Evolutionary conservation across 2,797 vertebrate species (phyloP).

Genomic region (Phylloscopus collybita): DNA sequence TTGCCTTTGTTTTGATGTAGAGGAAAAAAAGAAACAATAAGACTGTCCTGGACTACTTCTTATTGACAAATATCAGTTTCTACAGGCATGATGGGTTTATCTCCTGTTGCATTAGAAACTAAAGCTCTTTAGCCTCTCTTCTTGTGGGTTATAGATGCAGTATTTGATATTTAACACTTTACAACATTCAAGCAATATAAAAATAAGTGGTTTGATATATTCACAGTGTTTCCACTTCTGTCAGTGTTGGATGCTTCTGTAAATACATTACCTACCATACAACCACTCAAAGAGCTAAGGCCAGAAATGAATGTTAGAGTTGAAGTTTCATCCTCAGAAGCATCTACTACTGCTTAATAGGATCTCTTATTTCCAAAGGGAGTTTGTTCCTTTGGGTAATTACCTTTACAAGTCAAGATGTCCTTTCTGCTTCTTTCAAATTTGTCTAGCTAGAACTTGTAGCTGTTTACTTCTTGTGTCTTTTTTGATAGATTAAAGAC

Average conservation of each 20-base stretch:
- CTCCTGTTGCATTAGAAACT: not conserved
- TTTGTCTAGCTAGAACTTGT: not conserved
- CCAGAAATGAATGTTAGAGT: not conserved
- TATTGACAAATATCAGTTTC: not conserved
- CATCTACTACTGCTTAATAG: not conserved
- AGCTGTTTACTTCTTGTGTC: constrained; percentile 32
- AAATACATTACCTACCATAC: not conserved
- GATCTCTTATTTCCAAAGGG: not conserved
- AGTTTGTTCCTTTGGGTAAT: not conserved
- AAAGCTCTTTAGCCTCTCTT: not conserved
- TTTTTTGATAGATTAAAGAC: constrained; percentile 45
- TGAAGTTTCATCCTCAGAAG: not conserved
- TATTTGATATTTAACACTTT: not conserved
- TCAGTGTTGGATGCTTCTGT: not conserved
- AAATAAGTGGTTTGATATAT: not conserved
- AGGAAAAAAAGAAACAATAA: not conserved
- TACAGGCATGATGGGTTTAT: not conserved
- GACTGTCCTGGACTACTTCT: not conserved
- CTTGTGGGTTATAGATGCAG: not conserved
- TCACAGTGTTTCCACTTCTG: not conserved
- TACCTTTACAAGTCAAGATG: not conserved
- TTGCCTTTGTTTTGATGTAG: not conserved
- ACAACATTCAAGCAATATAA: not conserved
- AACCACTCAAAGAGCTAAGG: not conserved
- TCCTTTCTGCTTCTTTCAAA: not conserved